phyloP scores from a whole-genome alignment of 2,113 vertebrate species.

The Sphaerodactylus townsendi region DNA sequence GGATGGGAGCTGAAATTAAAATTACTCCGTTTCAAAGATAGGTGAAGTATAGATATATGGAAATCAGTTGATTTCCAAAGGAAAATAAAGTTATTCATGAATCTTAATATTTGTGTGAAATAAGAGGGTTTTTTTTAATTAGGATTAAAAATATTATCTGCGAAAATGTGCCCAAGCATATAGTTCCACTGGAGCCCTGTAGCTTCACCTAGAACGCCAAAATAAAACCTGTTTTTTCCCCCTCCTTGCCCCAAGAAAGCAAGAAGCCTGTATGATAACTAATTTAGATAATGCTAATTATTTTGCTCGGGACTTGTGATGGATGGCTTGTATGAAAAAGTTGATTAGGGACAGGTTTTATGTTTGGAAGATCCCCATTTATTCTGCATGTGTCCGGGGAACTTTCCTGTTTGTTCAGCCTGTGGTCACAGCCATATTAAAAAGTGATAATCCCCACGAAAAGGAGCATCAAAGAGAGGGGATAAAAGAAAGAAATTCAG shows the following conservation, averaged over 20 bases:
- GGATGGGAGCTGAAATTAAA: constrained; percentile 23
- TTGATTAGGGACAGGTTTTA: constrained; percentile 78
- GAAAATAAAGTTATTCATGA: constrained; percentile 77
- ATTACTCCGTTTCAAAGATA: constrained; percentile 33
- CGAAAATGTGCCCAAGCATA: constrained; percentile 76
- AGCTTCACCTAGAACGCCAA: constrained; percentile 79
- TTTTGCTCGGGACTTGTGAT: constrained; percentile 70
- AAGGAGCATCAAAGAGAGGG: background rate
- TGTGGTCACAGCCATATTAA: constrained; percentile 33
- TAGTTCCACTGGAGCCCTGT: constrained; percentile 69
- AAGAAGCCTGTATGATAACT: constrained; percentile 79
- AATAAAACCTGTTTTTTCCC: constrained; percentile 66
- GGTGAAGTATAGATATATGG: constrained; percentile 46
- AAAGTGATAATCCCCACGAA: background rate
- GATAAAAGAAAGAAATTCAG: background rate
- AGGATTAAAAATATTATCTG: constrained; percentile 83
- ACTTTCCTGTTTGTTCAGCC: constrained; percentile 53
- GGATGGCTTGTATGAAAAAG: constrained; percentile 60
- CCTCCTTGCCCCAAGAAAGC: constrained; percentile 57
- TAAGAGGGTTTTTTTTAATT: constrained; percentile 73
- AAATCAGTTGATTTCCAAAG: constrained; percentile 73
- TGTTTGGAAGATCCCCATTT: constrained; percentile 61
- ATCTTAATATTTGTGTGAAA: constrained; percentile 67
- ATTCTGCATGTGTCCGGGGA: constrained; percentile 52
- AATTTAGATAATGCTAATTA: constrained; percentile 84